Evolutionary conservation across 1,140 invertebrate species (phyloP).

Genomic region (Acromyrmex echinatior): DNA sequence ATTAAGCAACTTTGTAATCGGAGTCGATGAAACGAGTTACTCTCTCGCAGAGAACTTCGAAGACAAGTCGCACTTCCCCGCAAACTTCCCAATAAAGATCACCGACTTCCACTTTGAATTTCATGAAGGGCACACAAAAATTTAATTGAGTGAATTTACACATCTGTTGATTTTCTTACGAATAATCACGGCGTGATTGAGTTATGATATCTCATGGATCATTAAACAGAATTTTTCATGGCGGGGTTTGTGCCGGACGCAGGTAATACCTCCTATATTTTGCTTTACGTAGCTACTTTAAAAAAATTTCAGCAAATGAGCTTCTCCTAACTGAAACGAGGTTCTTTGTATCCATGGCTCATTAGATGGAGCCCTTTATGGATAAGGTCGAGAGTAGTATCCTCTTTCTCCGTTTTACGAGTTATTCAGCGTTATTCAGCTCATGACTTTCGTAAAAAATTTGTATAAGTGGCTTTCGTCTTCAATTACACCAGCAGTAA

Average conservation of each 20-base stretch:
- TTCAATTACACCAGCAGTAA: conserved; percentile 36
- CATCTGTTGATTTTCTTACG: conserved; percentile 17
- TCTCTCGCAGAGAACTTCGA: conserved; percentile 42
- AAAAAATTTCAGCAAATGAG: conserved; percentile 50
- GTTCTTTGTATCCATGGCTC: conserved; percentile 52
- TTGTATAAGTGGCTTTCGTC: conserved; percentile 43
- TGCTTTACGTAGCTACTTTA: conserved; percentile 11
- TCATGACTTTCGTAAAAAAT: conserved; percentile 21
- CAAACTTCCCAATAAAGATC: conserved; percentile 49
- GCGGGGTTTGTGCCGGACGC: background rate
- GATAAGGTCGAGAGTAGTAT: conserved; percentile 5
- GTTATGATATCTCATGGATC: conserved; percentile 11
- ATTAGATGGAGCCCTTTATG: conserved; percentile 37
- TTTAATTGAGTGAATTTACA: conserved; percentile 44
- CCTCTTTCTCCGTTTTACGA: conserved; percentile 27
- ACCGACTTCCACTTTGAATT: conserved; percentile 25
- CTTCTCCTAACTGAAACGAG: conserved; percentile 29
- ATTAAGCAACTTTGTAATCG: conserved; percentile 65
- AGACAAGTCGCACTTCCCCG: conserved; percentile 45
- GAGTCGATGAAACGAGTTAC: conserved; percentile 60
- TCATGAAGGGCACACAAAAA: conserved; percentile 37
- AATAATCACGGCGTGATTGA: conserved; percentile 11
- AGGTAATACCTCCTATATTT: conserved; percentile 11
- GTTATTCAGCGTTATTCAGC: conserved; percentile 35
- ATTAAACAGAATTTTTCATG: conserved; percentile 9